Base-by-base conservation (phyloP, 2,113 vertebrate genomes). In the Salvelinus alpinus region DNA sequence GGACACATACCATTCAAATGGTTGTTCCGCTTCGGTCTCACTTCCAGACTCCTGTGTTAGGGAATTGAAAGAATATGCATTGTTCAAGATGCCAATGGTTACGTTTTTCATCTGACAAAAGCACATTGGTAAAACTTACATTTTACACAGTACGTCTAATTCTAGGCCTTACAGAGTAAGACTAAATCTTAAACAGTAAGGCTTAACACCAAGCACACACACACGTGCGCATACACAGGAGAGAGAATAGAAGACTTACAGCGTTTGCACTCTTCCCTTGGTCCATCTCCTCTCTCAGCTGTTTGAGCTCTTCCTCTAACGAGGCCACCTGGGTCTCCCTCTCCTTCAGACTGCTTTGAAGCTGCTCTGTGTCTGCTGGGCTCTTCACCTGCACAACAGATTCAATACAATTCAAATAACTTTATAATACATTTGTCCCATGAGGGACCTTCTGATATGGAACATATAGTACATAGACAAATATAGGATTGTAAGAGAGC, bases 261-360 rank as follows among this genome's bases (percentile, higher is more conserved):
- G 54, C 65, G 44, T 70, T 71, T 5, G 72, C 70, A 6, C 65
- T 72, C 11, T 77, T 62, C 51, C 67, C 68, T 47, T 67, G 65
- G 20, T 80, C 64, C 9, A 80, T 57, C 57, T 78, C 64, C 34
- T 95, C 92, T 73, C 80, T 93, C 64, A 96, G 90, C 74, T 92
- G 89, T 0, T 76, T 16, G 12, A 91, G 81, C 72, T 94, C 93
- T 72, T 91, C 92, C 84, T 95, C 92, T 87, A 95, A 82, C 22
- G 84, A 78, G 0, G 64, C 86, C 18, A 94, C 84, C 74, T 93
- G 91, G 12, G 84, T 86, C 0, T 91, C 90, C 79, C 91, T 91
- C 77, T 94, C 93, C 78, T 88, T 83, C 44, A 95, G 84, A 66
- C 51, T 59, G 68, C 2, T 66, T 70, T 81, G 75, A 57, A 80